Base-by-base conservation (phyloP, 2,113 vertebrate species). In the Apteryx mantelli region DNA sequence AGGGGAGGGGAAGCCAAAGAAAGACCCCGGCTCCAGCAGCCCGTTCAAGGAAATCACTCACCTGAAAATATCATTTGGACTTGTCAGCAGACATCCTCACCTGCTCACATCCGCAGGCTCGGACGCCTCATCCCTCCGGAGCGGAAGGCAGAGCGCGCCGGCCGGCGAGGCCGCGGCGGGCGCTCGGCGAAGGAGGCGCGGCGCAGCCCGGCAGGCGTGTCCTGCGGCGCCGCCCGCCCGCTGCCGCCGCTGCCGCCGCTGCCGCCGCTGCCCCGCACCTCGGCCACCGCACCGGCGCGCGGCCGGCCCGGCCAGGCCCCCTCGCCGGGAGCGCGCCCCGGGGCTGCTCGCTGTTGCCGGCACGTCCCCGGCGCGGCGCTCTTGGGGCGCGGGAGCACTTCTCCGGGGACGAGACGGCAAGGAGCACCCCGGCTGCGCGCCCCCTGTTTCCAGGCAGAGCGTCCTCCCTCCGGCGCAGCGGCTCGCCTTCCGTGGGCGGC, bases 51-150 rank as follows among this genome's bases (percentile, higher is more conserved):
- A 60, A 81, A 89, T 74, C 50, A 77, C 87, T 95, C 88, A 95
- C 94, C 95, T 96, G 95, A 95, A 97, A 97, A 95, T 90, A 94
- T 94, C 96, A 96, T 36, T 92, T 95, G 96, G 86, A 87, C 94
- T 94, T 95, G 90, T 78, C 95, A 97, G 71, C 65, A 93, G 95
- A 94, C 93, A 96, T 95, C 85, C 94, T 98, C 93, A 83, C 71
- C 88, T 73, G 76, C 82, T 75, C 69, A 42, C 95, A 63, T 82
- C 92, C 80, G 79, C 44, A 9, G 64, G 56, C 25, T 42, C 36
- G 77, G 60, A 82, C 91, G 89, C 63, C 44, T 65, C 92, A 85
- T 86, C 84, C 75, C 70, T 92, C 52, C 95, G 84, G 1, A 58
- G 6, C 30, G n/a, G 80, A 91, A 89, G 65, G 69, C 78, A 86